phyloP scores from a whole-genome alignment of 2,888 invertebrate genomes.

The Mimachlamys varia region DNA sequence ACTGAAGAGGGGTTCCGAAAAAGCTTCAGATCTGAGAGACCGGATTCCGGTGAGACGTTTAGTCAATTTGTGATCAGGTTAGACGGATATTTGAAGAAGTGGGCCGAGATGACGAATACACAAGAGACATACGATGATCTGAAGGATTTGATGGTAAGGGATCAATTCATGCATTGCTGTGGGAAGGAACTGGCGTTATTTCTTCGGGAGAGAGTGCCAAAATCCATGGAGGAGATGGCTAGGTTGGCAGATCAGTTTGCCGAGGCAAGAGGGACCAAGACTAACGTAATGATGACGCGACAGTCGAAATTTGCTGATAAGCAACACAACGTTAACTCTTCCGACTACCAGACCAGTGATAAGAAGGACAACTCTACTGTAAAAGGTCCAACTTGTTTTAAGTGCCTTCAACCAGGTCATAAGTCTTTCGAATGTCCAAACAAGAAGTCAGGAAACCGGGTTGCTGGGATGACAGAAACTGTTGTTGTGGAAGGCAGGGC shows the following conservation, averaged over 20 bases:
- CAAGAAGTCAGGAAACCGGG: slow-evolving; percentile 23
- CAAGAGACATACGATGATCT: slow-evolving; percentile 40
- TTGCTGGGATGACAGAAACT: background rate
- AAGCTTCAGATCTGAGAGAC: slow-evolving; percentile 39
- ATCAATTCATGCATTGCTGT: slow-evolving; percentile 44
- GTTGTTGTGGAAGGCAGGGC: too few relatives aligned
- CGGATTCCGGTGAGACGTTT: slow-evolving; percentile 45
- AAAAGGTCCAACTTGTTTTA: slow-evolving; percentile 36
- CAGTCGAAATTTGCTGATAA: background rate
- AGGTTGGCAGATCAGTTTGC: slow-evolving; percentile 46
- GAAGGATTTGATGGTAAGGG: slow-evolving; percentile 43
- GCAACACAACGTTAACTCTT: background rate
- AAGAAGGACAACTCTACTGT: background rate
- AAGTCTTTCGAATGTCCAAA: slow-evolving; percentile 17
- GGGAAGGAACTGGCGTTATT: slow-evolving; percentile 41
- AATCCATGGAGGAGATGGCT: slow-evolving; percentile 41
- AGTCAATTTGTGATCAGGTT: slow-evolving; percentile 37
- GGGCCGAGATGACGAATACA: slow-evolving; percentile 45
- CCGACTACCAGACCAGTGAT: background rate
- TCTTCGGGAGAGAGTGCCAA: slow-evolving; percentile 36
- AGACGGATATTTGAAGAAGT: slow-evolving; percentile 43
- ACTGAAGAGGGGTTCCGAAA: slow-evolving; percentile 45
- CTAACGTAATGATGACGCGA: background rate
- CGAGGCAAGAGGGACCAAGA: slow-evolving; percentile 39
- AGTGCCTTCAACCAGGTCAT: slow-evolving; percentile 35